Base-by-base conservation (phyloP, 2,113 vertebrate genomes). In the Vireo altiloquus region DNA sequence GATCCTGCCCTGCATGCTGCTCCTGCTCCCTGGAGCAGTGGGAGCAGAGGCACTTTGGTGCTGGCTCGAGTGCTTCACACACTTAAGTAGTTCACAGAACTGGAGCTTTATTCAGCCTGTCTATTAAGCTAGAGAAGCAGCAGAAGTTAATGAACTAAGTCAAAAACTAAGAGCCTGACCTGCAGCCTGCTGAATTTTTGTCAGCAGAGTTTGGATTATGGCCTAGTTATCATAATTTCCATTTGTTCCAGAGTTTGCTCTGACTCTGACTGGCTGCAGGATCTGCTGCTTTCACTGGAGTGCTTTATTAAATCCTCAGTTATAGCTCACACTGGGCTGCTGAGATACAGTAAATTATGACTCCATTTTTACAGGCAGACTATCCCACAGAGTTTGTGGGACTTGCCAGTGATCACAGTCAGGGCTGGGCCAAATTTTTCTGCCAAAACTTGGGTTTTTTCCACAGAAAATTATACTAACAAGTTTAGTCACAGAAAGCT, bases 181-280 rank as follows among this genome's bases (percentile, higher is more conserved):
- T 31, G 7, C 71, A 86, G 90, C 79, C 92, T 91, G 82, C 65
- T 94, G 85, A 80, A 95, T 96, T 95, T 92, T 94, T 96, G 92
- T 96, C 87, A 95, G 90, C 79, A 78, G 84, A 85, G 82, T 95
- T 94, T 96, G 95, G 94, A 94, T 93, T 95, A 96, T 77, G 68
- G 90, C 94, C 92, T 96, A 93, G 96, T 96, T 94, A 95, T 91
- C 92, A 87, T 94, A 95, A 97, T 95, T 96, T 96, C 90, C 93
- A 96, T 96, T 96, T 96, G 95, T 94, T 96, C 92, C 94, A 93
- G 93, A 93, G 93, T 95, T 97, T 93, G 82, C 92, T 92, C 85
- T 3, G 75, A 82, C 79, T 92, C 94, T 87, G 92, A 85, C 88
- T 93, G 93, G 75, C 93, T 94, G 76, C 3, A 7, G 66, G 76